Conservation (phyloP, 1,140 invertebrate genomes). For the Euwallacea fornicatus region DNA sequence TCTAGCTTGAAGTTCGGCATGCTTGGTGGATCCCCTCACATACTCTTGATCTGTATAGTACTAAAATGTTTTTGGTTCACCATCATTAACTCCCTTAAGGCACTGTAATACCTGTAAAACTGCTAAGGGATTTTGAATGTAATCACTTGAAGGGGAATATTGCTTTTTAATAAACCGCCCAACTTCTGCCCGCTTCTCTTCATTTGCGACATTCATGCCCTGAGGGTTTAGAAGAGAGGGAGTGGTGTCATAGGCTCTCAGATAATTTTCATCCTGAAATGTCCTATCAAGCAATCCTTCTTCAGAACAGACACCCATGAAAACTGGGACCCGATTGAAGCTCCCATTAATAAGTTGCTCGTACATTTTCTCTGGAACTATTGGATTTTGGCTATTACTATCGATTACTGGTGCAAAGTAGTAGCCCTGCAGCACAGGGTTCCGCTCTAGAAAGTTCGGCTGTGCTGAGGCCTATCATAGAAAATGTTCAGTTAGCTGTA, state of each 20-base stretch:
- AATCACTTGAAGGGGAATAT: background rate
- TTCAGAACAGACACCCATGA: conserved; percentile 43
- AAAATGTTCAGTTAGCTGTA: background rate
- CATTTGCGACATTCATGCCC: background rate
- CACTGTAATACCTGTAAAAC: background rate
- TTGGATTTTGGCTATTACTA: conserved; percentile 23
- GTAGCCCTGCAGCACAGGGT: conserved; percentile 28
- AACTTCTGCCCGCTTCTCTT: conserved; percentile 1
- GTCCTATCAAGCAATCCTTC: conserved; percentile 9
- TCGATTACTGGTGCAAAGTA: conserved; percentile 30
- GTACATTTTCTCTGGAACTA: conserved; percentile 38
- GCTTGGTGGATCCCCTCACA: conserved; percentile 26
- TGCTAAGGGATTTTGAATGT: conserved; percentile 3
- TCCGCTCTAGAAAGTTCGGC: background rate
- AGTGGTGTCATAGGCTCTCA: background rate
- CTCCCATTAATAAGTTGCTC: conserved; percentile 31
- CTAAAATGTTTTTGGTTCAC: conserved; percentile 4
- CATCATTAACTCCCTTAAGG: background rate
- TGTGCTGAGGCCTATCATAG: conserved; percentile 16
- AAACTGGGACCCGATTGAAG: conserved; percentile 36
- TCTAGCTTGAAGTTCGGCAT: conserved; percentile 40
- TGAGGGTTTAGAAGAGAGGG: conserved; percentile 5
- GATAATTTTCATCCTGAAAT: background rate
- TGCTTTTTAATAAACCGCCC: conserved; percentile 1
- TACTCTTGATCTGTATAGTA: conserved; percentile 15